Evolutionary conservation across 1,140 invertebrate species (phyloP), one percentile per base, ranked within the genome.

Genomic region (Hydropsyche tenuis): DNA sequence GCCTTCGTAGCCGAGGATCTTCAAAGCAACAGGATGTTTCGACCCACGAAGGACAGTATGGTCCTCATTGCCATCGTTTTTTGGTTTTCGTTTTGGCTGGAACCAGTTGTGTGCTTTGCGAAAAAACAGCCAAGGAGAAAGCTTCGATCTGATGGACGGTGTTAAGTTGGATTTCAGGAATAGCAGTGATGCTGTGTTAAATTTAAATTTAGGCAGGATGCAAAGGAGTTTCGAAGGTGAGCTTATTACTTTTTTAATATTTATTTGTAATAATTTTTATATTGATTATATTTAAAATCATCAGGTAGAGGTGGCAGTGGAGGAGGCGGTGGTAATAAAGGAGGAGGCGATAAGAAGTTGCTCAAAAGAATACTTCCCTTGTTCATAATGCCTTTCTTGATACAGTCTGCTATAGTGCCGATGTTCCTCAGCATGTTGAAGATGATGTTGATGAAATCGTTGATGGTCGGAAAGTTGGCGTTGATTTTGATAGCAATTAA

Each of bases 381-480:
- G 69, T 87, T 90, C 73, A 86, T 89, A 6, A 82, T 89, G 74
- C 89, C 89, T 0, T 90, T 90, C 78, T 81, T 90, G 42, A 83
- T 89, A 23, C 88, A 89, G 78, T 89, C 88, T 1, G 83, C 87
- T 0, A 85, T 90, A 20, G 81, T 90, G 20, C 89, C 89, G 0
- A 83, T 90, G 72, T 82, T 89, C 76, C 82, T 90, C 1, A 87
- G 87, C 62, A 84, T 86, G 69, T 80, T 90, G 5, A 90, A 90
- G 79, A 85, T 90, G 71, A 85, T 89, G 83, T 78, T 90, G n/a
- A 81, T 90, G 37, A 89, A 89, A 75, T 88, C 88, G 1, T 81
- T 89, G 23, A 82, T 90, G 78, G 84, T 90, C 2, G 89, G 89
- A 37, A 90, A 90, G 78, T 76, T 90, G 72, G 89, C 89, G 0